Base-by-base conservation (phyloP, 2,113 vertebrate species). In the Opisthocomus hoazin region DNA sequence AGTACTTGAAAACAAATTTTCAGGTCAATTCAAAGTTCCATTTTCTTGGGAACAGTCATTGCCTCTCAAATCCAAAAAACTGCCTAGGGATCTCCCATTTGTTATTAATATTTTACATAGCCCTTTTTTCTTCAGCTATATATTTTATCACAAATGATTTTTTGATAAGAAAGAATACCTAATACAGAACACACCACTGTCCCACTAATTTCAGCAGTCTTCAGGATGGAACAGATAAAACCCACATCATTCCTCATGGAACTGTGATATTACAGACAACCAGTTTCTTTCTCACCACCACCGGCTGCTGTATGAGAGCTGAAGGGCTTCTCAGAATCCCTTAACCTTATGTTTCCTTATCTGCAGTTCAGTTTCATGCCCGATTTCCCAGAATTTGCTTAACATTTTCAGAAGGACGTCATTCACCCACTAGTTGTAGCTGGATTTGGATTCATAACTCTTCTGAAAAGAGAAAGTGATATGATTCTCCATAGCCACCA, bases 351-450 rank as follows among this genome's bases (percentile, higher is more conserved):
- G 84, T 96, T 96, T 93, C 77, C 56, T 80, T 95, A 75, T 87
- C 86, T 65, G 76, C 69, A 87, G 92, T 81, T 94, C 92, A 82
- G 77, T 93, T 89, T 96, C 77, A 89, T 96, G 90, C 90, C 74
- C 68, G 86, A 53, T 75, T 95, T 95, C 77, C 69, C 48, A 89
- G 93, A 92, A 94, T 95, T 94, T 93, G 63, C 88, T 95, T 96
- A 94, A 92, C 95, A 94, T 96, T 97, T 97, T 96, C 93, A 87
- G 73, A 94, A 91, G 80, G 84, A 95, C 12, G 87, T 96, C 94
- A 96, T 94, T 95, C 96, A 94, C 92, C 92, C 89, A 89, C 94
- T 84, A 73, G 69, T 51, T 90, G 53, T 94, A 89, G 76, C 83
- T 89, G 68, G 77, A 90, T 95, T 96, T 93, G 76, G 95, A 94